Percentiles rank a stretch among this genome's conserved stretches.
These are phyloP conservation scores for Platycheirus albimanus DNA, from an alignment of 2,888 invertebrate genomes.

Conservation along the genomic window DNA sequence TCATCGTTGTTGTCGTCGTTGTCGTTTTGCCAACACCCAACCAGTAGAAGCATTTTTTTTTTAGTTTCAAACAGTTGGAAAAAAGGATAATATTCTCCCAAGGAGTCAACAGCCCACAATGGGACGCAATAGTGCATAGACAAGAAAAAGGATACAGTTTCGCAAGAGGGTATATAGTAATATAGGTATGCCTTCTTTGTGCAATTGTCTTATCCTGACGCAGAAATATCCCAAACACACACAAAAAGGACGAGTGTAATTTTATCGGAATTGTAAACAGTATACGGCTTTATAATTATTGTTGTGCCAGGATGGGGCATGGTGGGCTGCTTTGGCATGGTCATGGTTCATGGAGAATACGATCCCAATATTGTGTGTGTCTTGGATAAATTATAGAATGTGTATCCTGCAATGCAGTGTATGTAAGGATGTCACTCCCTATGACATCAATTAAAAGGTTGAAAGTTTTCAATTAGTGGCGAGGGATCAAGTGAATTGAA, in stretches of 20 bases:
- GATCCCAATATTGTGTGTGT: no score
- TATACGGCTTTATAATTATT: slow-evolving; percentile 44
- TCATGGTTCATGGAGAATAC: no score
- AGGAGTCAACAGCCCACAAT: slow-evolving; percentile 55
- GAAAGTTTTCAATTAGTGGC: slow-evolving; percentile 68
- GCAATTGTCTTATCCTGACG: slow-evolving; percentile 47
- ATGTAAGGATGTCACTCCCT: slow-evolving; percentile 44
- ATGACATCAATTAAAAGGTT: slow-evolving; percentile 65
- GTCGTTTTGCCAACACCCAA: slow-evolving; percentile 23
- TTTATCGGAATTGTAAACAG: slow-evolving; percentile 51
- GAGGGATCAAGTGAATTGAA: slow-evolving; percentile 59
- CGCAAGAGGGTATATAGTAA: slow-evolving; percentile 16
- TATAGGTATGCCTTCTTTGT: no score
- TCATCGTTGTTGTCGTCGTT: slow-evolving; percentile 35
- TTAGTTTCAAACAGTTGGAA: slow-evolving; percentile 28
- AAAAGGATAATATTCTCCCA: slow-evolving; percentile 37
- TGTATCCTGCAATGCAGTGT: slow-evolving; percentile 41
- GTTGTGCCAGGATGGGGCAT: slow-evolving; percentile 20
- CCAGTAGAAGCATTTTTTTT: slow-evolving; percentile 18
- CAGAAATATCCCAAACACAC: slow-evolving; percentile 39
- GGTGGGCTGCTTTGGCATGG: no score
- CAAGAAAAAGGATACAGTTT: slow-evolving; percentile 52
- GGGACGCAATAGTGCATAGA: slow-evolving; percentile 40
- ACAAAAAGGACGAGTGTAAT: slow-evolving; percentile 40
- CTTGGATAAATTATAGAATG: slow-evolving; percentile 22